Evolutionary conservation across 2,888 invertebrate species (phyloP), one percentile per base, ranked within the genome.

Genomic region (Polydrusus cervinus): DNA sequence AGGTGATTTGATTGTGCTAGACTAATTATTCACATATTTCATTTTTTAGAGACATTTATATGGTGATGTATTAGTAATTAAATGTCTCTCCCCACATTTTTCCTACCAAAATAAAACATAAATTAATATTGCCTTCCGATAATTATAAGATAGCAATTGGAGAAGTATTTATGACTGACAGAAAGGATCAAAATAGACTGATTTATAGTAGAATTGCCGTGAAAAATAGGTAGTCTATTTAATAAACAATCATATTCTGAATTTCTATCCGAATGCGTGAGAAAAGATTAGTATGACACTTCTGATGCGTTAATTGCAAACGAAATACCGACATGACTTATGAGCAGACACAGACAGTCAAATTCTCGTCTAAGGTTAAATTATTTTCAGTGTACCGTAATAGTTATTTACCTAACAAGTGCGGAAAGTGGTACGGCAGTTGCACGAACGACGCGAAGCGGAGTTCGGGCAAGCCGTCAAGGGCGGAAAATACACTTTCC

Each of bases 51-150:
- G 68, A 74, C 74, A 69, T 74, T 74, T 74, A 69, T 74, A 74
- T 74, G 74, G 60, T 74, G 74, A 74, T 67, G 61, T 74, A 74
- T 74, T 49, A 69, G 62, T 45, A 68, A 68, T 69, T 74, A 74
- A 64, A 66, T 74, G 55, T 66, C 25, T 20, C 38, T 47, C 38
- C 60, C 57, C 13, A 20, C 55, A 65, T 51, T 70, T 55, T 65
- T 20, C 9, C 47, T 65, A 57, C 40, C 45, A 34, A 62, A 65
- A 55, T 74, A 74, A 74, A 74, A 69, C 65, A 38, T 70, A 70
- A 64, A 65, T 64, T 70, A 70, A 74, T 74, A 74, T 70, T 57
- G 49, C 74, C 74, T 69, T 64, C 74, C 70, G 74, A 74, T 74
- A 74, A 74, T 74, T 74, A 74, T 68, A 65, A 74, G 74, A 74